phyloP scores from a whole-genome alignment of 2,113 vertebrate species.

The Ceyx melanurus region DNA sequence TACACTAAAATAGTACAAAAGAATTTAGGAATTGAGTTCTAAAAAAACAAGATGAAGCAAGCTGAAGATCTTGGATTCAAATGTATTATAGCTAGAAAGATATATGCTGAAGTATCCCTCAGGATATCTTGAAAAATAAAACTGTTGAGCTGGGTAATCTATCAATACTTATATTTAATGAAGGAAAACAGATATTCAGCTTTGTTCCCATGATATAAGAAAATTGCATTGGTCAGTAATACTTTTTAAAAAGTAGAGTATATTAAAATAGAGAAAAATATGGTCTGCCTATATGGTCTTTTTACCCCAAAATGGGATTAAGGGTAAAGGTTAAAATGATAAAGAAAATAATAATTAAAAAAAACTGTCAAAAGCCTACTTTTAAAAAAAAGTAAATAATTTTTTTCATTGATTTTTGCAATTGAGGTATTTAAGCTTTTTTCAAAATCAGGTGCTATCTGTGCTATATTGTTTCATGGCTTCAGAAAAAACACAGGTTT shows the following conservation, averaged over 20 bases:
- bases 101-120: not conserved
- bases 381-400: not conserved
- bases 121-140: not conserved
- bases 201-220: not conserved
- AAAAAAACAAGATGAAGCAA: not conserved
- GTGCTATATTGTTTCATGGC: not conserved
- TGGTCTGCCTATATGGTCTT: not conserved
- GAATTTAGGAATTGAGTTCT: not conserved
- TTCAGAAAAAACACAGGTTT: not conserved
- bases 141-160: not conserved
- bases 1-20: not conserved
- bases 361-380: not conserved
- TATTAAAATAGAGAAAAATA: not conserved
- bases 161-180: not conserved
- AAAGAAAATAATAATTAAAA: not conserved
- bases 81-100: not conserved
- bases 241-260: not conserved
- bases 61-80: not conserved
- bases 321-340: not conserved
- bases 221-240: not conserved
- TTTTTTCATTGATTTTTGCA: not conserved
- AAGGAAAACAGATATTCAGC: not conserved
- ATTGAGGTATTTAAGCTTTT: not conserved
- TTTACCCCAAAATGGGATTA: not conserved
- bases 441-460: not conserved